phyloP scores from a whole-genome alignment of 2,113 vertebrate species.

The Anarhynchus alexandrinus region DNA sequence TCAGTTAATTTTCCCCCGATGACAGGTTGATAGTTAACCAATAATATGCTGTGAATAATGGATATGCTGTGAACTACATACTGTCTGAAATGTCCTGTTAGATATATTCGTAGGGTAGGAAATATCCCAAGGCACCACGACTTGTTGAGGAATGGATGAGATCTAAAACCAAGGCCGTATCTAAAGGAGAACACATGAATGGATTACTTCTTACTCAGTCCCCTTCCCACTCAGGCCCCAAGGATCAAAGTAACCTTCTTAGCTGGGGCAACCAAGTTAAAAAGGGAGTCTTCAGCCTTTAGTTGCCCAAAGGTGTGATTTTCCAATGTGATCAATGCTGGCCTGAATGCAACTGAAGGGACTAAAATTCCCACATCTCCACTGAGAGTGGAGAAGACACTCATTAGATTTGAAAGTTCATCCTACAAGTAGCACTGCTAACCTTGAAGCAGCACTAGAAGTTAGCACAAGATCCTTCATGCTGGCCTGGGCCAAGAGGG shows the following conservation, averaged over 20 bases:
- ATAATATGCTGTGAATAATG: neutral
- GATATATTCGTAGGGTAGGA: neutral
- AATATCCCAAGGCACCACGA: neutral
- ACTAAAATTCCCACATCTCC: neutral
- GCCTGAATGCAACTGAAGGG: neutral
- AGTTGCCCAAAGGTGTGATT: neutral
- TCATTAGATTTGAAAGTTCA: neutral
- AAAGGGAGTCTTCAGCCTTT: neutral
- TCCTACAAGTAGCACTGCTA: neutral
- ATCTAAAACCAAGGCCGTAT: neutral
- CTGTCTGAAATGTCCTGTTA: neutral
- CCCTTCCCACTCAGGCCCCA: neutral
- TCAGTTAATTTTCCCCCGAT: neutral
- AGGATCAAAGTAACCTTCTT: neutral
- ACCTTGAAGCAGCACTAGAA: neutral
- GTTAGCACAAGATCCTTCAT: neutral
- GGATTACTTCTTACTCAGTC: neutral
- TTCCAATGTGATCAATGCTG: neutral
- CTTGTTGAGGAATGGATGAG: neutral
- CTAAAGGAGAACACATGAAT: neutral
- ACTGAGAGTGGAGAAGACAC: neutral
- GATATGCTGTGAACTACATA: neutral
- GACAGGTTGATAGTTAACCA: neutral
- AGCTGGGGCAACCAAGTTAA: neutral
- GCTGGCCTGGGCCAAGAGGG: neutral